Percentiles rank a stretch among this genome's conserved stretches.
Conservation (phyloP, 1,140 invertebrate species). For the Leptonema lineaticorne region DNA sequence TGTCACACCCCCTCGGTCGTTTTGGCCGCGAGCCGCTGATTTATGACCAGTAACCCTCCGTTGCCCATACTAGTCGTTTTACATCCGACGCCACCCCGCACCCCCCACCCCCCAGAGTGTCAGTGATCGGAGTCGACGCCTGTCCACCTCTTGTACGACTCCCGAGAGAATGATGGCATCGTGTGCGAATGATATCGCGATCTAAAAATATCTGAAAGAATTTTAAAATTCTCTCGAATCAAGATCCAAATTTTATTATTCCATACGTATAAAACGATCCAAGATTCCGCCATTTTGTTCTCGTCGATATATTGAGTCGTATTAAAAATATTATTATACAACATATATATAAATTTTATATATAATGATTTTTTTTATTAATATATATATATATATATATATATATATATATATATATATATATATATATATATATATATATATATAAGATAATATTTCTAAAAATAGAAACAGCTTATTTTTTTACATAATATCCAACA, state of each 20-base stretch:
- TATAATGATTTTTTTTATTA: neutral
- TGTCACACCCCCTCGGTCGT: constrained; percentile 1
- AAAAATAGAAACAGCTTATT: no score
- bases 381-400: neutral
- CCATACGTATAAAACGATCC: no score
- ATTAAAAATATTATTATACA: no score
- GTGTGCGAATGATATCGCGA: neutral
- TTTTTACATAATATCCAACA: no score
- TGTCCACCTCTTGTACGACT: constrained; percentile 29
- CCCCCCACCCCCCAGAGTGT: neutral
- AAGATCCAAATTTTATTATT: no score
- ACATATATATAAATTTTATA: no score
- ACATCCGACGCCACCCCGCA: neutral
- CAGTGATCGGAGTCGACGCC: constrained; percentile 17
- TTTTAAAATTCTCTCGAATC: no score
- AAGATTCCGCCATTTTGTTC: no score
- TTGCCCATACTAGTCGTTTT: no score
- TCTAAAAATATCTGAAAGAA: neutral
- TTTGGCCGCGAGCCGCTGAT: constrained; percentile 36
- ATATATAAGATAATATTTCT: neutral
- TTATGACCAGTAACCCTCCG: constrained; percentile 36
- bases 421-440: neutral
- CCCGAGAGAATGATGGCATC: constrained; percentile 22
- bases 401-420: neutral
- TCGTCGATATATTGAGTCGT: no score